Evolutionary conservation across 2,113 vertebrate genomes (phyloP).

Genomic region (Grantiella picta): DNA sequence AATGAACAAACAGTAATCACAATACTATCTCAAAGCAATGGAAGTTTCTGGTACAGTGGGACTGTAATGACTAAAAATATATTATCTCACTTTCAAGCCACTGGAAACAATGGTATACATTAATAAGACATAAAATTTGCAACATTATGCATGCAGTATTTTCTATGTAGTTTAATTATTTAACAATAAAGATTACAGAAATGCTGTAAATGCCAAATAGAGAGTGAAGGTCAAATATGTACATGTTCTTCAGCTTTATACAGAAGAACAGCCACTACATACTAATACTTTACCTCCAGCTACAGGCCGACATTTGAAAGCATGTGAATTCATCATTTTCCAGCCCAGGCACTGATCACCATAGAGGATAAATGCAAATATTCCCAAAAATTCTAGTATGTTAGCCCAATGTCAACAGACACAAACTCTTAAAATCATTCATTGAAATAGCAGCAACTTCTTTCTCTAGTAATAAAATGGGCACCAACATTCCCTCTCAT

Average conservation of each 20-base stretch:
- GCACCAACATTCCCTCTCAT: not conserved
- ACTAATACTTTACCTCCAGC: not conserved
- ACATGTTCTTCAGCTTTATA: not conserved
- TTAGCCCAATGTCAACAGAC: not conserved
- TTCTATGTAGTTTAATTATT: not conserved
- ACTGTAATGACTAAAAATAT: not conserved
- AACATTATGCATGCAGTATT: not conserved
- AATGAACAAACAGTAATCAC: slow-evolving; percentile 50
- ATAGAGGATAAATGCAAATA: not conserved
- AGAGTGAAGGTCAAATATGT: not conserved
- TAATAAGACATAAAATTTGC: not conserved
- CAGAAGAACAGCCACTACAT: not conserved
- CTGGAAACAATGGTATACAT: not conserved
- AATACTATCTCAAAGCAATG: not conserved
- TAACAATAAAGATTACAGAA: not conserved
- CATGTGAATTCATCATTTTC: not conserved
- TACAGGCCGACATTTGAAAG: not conserved
- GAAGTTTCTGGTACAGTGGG: not conserved
- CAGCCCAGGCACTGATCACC: not conserved
- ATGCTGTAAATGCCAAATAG: not conserved
- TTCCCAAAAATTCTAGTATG: not conserved
- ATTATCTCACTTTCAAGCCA: not conserved
- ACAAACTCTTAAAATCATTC: not conserved
- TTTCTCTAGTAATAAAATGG: not conserved
- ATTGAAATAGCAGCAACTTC: not conserved